Evolutionary conservation across 2,888 invertebrate species (phyloP), one percentile per base, ranked within the genome.

Genomic region (Stenichneumon culpator): DNA sequence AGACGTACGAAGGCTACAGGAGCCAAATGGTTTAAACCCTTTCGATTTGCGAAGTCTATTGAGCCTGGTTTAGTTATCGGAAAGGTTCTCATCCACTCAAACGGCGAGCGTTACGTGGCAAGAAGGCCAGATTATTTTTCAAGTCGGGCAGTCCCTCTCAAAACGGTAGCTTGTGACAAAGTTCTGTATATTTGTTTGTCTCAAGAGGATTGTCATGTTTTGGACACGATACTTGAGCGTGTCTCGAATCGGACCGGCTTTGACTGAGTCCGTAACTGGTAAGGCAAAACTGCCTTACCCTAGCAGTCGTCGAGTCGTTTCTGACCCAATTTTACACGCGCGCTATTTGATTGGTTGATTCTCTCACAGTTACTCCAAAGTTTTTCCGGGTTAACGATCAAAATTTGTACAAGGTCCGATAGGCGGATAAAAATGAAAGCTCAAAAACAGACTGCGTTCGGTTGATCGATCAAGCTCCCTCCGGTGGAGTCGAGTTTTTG

Each of bases 381-480:
- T 60, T 47, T 36, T 22, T 19, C 19, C n/a, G 22, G 32, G 36
- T 32, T 36, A n/a, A 60, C 39, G 16, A 14, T 4, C 25, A n/a
- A n/a, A 60, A n/a, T n/a, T 36, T 16, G 7, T 65, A 4, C 3
- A 28, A 9, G 2, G 19, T 6, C 5, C 32, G 28, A 22, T 32
- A 36, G n/a, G 11, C 39, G 39, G 11, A 39, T 50, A 6, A 3
- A 9, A 32, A 63, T 11, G 3, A 25, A 69, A 47, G 19, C 19
- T 47, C 14, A 16, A 63, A 60, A 65, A 54, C 11, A 0, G 9
- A 39, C 36, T 3, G n/a, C 32, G 50, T 65, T 36, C n/a, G 11
- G 65, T 63, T 74, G 54, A 82, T 84, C 84, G 84, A 84, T 84
- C 50, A 82, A 79, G 54, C 78, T 70, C 47, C 47, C 22, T 2